Evolutionary conservation across 2,113 vertebrate genomes (phyloP).

Genomic region (Halcyon malimbica): DNA sequence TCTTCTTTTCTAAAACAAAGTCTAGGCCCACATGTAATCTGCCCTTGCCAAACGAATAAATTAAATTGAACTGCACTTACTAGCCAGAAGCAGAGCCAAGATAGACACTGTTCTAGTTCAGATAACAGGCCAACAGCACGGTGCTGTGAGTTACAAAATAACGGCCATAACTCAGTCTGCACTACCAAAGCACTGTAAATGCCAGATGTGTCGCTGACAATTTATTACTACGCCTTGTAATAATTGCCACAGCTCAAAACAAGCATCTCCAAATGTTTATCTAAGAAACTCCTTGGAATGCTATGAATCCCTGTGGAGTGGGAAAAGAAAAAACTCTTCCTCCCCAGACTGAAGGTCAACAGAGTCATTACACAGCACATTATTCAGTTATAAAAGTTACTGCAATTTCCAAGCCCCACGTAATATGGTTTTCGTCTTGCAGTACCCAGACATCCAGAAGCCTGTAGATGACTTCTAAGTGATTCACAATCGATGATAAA

Average conservation of each 20-base stretch:
- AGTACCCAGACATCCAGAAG: not conserved
- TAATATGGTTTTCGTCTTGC: not conserved
- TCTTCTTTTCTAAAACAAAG: not conserved
- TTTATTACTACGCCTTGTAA: not conserved
- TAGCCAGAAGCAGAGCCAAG: slow-evolving; percentile 9
- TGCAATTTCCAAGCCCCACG: not conserved
- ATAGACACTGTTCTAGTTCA: not conserved
- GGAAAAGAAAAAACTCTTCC: not conserved
- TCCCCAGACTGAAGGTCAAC: not conserved
- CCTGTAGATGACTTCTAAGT: not conserved
- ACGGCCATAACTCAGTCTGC: not conserved
- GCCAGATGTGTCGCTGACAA: not conserved
- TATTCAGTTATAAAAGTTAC: not conserved
- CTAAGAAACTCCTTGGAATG: not conserved
- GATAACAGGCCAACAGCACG: not conserved
- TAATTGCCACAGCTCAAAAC: not conserved
- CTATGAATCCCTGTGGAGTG: not conserved
- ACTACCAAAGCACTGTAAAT: not conserved
- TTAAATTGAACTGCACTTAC: not conserved
- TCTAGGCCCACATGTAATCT: not conserved
- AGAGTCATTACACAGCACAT: not conserved
- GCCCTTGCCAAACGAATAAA: not conserved
- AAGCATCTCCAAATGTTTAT: not conserved
- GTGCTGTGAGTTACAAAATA: not conserved
- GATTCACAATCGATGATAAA: not conserved